phyloP scores from a whole-genome alignment of 2,113 vertebrate species.

The Chiloscyllium plagiosum region DNA sequence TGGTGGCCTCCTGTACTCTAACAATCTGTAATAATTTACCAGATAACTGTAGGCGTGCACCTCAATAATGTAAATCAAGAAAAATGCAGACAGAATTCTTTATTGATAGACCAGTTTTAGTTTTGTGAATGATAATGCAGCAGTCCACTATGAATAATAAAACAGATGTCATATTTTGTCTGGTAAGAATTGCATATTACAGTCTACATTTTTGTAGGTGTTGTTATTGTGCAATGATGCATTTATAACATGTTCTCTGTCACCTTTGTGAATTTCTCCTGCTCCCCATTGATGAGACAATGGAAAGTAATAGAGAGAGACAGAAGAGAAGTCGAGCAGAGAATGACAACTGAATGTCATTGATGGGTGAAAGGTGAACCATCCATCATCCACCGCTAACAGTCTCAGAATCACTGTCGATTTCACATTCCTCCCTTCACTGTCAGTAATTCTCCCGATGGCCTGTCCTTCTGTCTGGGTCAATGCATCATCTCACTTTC shows the following conservation, averaged over 20 bases:
- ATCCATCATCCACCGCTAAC: constrained; percentile 15
- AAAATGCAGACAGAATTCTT: neutral
- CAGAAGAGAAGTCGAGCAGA: neutral
- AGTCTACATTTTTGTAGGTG: neutral
- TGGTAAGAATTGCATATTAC: neutral
- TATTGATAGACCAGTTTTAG: constrained; percentile 9
- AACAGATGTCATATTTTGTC: neutral
- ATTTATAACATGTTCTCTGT: neutral
- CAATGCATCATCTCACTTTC: neutral
- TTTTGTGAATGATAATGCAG: neutral
- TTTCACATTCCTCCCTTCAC: neutral
- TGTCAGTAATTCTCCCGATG: neutral
- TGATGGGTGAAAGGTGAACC: neutral
- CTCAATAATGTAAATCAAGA: neutral
- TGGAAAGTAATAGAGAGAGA: neutral
- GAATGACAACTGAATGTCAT: neutral
- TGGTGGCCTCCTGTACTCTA: too few relatives aligned
- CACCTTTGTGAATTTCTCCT: neutral
- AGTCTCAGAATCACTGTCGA: neutral
- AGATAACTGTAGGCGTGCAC: neutral
- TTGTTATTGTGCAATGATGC: too few relatives aligned
- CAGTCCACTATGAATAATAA: neutral
- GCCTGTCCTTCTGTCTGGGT: constrained; percentile 18
- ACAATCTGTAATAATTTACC: neutral
- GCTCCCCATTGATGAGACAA: neutral